Base-by-base conservation (phyloP, 2,888 invertebrate species). In the Stomorhina lunata region DNA sequence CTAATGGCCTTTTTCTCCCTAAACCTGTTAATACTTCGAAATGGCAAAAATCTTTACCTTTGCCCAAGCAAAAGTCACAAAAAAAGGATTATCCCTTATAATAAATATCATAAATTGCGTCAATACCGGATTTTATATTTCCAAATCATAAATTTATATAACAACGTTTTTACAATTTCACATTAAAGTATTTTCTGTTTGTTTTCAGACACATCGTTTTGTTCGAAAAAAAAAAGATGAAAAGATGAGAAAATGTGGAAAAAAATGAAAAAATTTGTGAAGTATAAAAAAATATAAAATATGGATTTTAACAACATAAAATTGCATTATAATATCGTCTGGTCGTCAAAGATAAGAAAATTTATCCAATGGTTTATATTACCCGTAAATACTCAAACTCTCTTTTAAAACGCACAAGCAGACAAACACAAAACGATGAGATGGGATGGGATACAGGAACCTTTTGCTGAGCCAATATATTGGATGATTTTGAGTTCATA, bases 261-360 rank as follows among this genome's bases (percentile, higher is more conserved):
- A 0, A 43, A 43, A n/a, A n/a, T n/a, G n/a, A 57, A 71, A 5
- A 37, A 15, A 40, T 48, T 29, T 40, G 69, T 45, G 40, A 12
- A 68, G 68, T 2, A 43, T 32, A 61, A 25, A 82, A 53, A 78
- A 82, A 73, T 79, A 79, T 79, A 82, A 82, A 79, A 82, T 82
- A 82, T 82, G 82, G 82, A 82, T 82, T 82, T 82, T 71, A 79
- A 78, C 84, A 84, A 85, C 85, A 86, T 85, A 85, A 86, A 86
- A 86, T 84, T 86, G 85, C 85, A 85, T 89, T 88, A 90, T 90
- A 91, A 90, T 91, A 91, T 90, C 90, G 90, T 90, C 90, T 91
- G 91, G 90, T 89, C 90, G 90, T 86, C 86, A 86, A 85, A 90
- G 90, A 90, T 90, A 90, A 90, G 90, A 88, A 89, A 89, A 88